These are phyloP conservation scores for Poecilobothrus nobilitatus DNA, from an alignment of 2,888 invertebrate species.

Conservation along the genomic window DNA sequence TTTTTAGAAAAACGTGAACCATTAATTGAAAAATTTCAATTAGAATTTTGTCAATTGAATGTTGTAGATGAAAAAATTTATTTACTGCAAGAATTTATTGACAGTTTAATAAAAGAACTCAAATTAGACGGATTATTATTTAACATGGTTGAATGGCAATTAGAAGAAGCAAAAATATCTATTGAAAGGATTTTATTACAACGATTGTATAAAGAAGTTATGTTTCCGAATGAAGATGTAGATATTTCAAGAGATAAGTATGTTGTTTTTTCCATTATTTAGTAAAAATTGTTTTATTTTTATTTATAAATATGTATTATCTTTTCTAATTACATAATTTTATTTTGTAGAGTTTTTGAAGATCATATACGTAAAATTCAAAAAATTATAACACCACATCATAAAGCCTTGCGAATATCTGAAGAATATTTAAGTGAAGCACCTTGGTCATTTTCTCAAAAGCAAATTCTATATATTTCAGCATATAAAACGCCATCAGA, in stretches of 20 bases:
- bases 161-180: conserved; percentile 68
- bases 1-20: conserved; percentile 72
- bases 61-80: conserved; percentile 88
- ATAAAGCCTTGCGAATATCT: conserved; percentile 72
- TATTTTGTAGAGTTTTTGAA: conserved; percentile 59
- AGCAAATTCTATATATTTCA: conserved; percentile 76
- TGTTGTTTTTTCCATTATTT: conserved; percentile 44
- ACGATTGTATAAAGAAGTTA: conserved; percentile 80
- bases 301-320: neutral
- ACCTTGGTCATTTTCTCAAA: conserved; percentile 93
- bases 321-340: neutral
- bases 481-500: conserved; percentile 86
- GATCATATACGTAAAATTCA: conserved; percentile 82
- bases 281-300: no score
- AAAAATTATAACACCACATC: conserved; percentile 63
- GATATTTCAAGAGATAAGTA: conserved; percentile 86
- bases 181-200: conserved; percentile 89
- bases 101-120: conserved; percentile 59
- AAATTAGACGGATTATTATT: conserved; percentile 64
- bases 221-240: conserved; percentile 95
- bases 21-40: conserved; percentile 63
- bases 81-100: conserved; percentile 73
- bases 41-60: conserved; percentile 68
- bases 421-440: conserved; percentile 81
- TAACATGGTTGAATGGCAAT: conserved; percentile 53